Conservation (phyloP, 1,140 invertebrate genomes). For the Belonocnema kinseyi region DNA sequence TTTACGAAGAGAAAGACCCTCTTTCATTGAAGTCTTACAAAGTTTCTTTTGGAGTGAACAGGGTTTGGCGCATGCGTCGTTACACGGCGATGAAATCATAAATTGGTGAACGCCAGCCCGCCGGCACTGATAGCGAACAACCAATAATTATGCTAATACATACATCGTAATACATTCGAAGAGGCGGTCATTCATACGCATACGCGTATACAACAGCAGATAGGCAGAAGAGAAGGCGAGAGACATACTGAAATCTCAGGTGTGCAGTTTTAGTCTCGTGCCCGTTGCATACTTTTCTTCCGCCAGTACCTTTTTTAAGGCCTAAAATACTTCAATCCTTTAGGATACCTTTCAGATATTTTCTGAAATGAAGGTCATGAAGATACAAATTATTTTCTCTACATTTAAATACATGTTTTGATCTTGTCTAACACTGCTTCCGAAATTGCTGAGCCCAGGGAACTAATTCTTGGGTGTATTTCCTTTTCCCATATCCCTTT, state of each 20-base stretch:
- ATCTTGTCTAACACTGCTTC: constrained; percentile 30
- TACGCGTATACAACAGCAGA: constrained; percentile 17
- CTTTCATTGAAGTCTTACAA: not conserved
- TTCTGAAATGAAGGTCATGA: no score
- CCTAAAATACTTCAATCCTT: constrained; percentile 46
- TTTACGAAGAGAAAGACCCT: not conserved
- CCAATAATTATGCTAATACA: constrained; percentile 74
- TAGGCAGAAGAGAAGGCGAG: not conserved
- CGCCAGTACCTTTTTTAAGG: no score
- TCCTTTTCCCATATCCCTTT: not conserved
- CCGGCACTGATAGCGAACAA: constrained; percentile 71
- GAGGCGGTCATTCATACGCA: constrained; percentile 58
- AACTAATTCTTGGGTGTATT: not conserved
- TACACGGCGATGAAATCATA: constrained; percentile 71
- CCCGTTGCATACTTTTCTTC: no score
- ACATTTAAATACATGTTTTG: constrained; percentile 38
- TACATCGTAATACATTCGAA: constrained; percentile 67
- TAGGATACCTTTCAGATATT: constrained; percentile 43
- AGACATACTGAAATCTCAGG: constrained; percentile 32
- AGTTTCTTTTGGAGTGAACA: not conserved
- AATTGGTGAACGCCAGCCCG: constrained; percentile 69
- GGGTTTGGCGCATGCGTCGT: constrained; percentile 52
- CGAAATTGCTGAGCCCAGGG: not conserved
- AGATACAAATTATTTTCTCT: constrained; percentile 3
- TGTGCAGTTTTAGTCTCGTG: not conserved